Base-by-base conservation (phyloP, 1,140 invertebrate genomes). In the Chironomus tepperi region DNA sequence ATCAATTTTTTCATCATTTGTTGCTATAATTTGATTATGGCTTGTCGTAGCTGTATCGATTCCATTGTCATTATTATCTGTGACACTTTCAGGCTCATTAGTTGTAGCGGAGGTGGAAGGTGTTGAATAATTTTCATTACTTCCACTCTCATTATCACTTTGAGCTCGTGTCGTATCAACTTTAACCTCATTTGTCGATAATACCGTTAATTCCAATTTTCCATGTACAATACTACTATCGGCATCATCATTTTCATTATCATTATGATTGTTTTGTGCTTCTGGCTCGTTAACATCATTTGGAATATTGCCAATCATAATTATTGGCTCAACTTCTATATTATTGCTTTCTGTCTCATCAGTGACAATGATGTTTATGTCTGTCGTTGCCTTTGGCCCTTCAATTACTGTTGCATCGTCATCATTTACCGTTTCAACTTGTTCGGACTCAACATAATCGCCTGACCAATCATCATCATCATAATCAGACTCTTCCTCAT, bases 381-480 rank as follows among this genome's bases (percentile, higher is more conserved):
- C 76, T 21, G 75, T 74, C 15, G 76, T 67, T 3, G 74, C 42
- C 34, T 77, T 77, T 57, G 77, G 77, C 65, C 78, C 78, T 75
- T 80, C 78, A 24, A 78, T 78, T 21, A 78, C 78, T 75, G 77
- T 77, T 8, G 77, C 78, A 75, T 83, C 74, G 73, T 83, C 79
- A 19, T 82, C 80, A 67, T 79, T 77, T 75, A 79, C 78, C 74
- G 79, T 79, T 74, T 81, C 79, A 73, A 81, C 79, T 18, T 81
- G 16, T 43, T 67, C n/a, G 12, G 43, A 16, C 1, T 79, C 79
- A 67, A 77, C 80, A 2, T 79, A 80, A 15, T 76, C 79, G 0
- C 80, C 79, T 73, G 21, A 75, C 65, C 65, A 70, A 74, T 79
- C 76, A 42, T 77, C 76, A 43, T 78, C 76, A 24, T 77, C 76